These are phyloP conservation scores for Zaprionus tsacasi DNA, from an alignment of 1,140 invertebrate genomes.

Conservation along the genomic window DNA sequence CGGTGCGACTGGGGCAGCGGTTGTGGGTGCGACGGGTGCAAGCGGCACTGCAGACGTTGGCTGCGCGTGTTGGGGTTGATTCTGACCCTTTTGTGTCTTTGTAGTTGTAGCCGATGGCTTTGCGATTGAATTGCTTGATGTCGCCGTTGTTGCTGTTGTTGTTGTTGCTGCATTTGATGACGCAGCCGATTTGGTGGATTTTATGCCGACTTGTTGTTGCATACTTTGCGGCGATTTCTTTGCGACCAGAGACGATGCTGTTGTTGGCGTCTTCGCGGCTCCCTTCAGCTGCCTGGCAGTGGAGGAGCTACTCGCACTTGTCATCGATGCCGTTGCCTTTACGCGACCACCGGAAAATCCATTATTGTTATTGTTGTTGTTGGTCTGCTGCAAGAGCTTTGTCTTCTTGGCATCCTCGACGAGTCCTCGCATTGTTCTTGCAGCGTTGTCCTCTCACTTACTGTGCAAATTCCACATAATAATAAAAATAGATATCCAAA, in stretches of 20 bases:
- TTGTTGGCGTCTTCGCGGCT: constrained; percentile 52
- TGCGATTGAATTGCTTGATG: constrained; percentile 34
- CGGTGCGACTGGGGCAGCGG: constrained; percentile 19
- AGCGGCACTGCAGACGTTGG: constrained; percentile 25
- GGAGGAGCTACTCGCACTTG: constrained; percentile 54
- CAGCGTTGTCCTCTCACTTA: background rate
- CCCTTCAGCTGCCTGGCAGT: constrained; percentile 43
- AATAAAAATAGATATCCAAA: constrained; percentile 45
- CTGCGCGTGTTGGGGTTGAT: constrained; percentile 58
- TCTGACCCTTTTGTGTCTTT: constrained; percentile 61
- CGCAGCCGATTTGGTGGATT: constrained; percentile 50
- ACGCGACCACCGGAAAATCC: constrained; percentile 25
- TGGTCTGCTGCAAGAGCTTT: constrained; percentile 57
- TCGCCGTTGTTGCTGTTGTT: constrained; percentile 27
- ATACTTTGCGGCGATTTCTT: constrained; percentile 53
- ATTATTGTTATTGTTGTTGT: constrained; percentile 60
- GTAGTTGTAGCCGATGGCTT: constrained; percentile 41
- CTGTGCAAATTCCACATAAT: constrained; percentile 3
- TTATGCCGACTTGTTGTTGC: constrained; percentile 62
- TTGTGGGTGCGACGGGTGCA: constrained; percentile 36
- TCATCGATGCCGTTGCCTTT: constrained; percentile 13
- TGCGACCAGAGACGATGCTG: constrained; percentile 24
- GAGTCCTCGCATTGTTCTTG: constrained; percentile 74
- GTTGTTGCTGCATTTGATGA: constrained; percentile 38
- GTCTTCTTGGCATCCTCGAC: constrained; percentile 79